Base-by-base conservation (phyloP, 2,888 invertebrate genomes). In the Rhagonycha lutea region DNA sequence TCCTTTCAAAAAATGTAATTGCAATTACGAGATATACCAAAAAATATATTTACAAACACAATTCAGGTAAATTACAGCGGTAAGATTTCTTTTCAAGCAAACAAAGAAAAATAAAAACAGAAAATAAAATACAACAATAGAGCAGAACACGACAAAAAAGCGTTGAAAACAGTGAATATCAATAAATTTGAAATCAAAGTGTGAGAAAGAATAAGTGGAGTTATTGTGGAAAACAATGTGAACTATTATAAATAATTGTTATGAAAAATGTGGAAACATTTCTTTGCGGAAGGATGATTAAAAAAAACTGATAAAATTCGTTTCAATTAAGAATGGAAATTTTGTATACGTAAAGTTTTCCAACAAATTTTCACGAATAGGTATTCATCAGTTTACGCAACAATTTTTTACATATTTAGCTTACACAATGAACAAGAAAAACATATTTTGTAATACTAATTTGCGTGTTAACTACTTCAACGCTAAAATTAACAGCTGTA, bases 401-500 rank as follows among this genome's bases (percentile, higher is more conserved):
- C 28, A 24, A 68, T 68, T 65, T 65, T 65, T 65, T 26, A 65
- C 26, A 26, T 24, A 26, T 65, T 65, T 47, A 23, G 63, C 26
- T 61, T 65, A 24, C 26, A 65, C 23, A 65, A 65, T 65, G 26
- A 65, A 65, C 63, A 65, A 65, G 63, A 65, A 65, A 65, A 65
- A 65, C 63, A 65, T 65, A 65, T 65, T 65, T 65, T 24, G 24
- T 72, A 76, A 73, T 70, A 67, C 61, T 76, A 76, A 76, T 73
- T 74, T 76, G 76, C 76, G 76, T 76, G 76, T 71, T 73, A 74
- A 76, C 47, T 62, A 71, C 71, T 74, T 68, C 63, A 71, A 63
- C 68, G 68, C 71, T 62, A 69, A 70, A 74, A 74, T 76, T 73
- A 76, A 73, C 73, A 61, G 72, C 69, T 71, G 73, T 70, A 76